A percentile compares a stretch with the other conserved stretches of the same genome.
Evolutionary conservation across 2,888 invertebrate species (phyloP).

Genomic region (Sinodicranocentrus sp.): DNA sequence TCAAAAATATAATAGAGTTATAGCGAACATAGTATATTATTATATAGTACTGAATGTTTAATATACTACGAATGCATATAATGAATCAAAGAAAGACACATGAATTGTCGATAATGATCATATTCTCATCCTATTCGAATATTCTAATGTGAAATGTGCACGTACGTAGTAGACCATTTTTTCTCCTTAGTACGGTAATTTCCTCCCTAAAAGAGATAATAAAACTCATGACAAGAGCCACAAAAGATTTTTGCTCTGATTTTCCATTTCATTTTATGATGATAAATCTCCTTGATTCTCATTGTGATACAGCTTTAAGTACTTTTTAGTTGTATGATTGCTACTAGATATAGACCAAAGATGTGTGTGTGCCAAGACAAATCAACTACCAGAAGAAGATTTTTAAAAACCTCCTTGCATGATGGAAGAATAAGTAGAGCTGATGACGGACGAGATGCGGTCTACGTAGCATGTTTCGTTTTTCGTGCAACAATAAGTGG

Average conservation of each 20-base stretch:
- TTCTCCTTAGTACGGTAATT: neutral
- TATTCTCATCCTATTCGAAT: neutral
- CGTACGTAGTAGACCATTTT: no score
- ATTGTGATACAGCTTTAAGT: conserved; percentile 16
- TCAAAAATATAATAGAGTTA: no score
- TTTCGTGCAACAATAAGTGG: no score
- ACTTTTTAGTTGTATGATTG: neutral
- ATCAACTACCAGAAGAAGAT: no score
- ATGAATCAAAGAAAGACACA: no score
- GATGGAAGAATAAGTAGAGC: no score
- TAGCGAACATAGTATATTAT: no score
- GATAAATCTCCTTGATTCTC: conserved; percentile 23
- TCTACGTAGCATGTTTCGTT: no score
- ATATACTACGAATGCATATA: no score
- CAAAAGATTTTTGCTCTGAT: conserved; percentile 37
- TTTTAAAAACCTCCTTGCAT: neutral
- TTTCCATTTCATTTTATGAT: conserved; percentile 14
- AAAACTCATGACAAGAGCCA: conserved; percentile 18
- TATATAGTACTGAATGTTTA: no score
- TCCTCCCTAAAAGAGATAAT: conserved; percentile 25
- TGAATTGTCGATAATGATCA: neutral
- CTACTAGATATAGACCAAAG: conserved; percentile 4
- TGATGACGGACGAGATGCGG: no score
- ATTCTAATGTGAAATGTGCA: no score
- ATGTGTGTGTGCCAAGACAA: conserved; percentile 2